phyloP scores from a whole-genome alignment of 2,797 vertebrate species.

The Coccyzus lansbergi region DNA sequence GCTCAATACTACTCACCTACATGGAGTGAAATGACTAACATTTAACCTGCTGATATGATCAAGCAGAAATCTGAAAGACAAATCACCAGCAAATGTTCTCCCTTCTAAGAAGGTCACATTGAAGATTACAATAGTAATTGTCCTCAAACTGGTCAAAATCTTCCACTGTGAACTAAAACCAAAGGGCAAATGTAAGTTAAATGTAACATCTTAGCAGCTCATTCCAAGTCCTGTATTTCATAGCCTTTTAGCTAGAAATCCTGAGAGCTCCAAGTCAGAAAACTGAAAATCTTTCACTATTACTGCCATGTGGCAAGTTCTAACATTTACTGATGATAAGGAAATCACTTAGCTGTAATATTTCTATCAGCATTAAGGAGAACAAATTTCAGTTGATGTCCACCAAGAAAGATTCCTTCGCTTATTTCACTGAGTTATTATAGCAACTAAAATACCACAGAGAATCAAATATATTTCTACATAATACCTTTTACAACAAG shows the following conservation, averaged over 20 bases:
- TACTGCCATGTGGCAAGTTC: neutral
- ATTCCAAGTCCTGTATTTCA: neutral
- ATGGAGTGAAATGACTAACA: slow-evolving; percentile 42
- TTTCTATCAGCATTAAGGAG: neutral
- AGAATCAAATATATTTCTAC: neutral
- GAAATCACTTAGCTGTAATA: neutral
- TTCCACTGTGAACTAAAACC: neutral
- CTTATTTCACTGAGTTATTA: neutral
- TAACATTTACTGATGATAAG: neutral
- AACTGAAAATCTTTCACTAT: neutral
- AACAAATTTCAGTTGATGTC: accelerated
- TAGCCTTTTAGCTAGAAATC: neutral
- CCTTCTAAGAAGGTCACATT: neutral
- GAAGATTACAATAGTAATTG: neutral
- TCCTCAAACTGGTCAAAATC: neutral
- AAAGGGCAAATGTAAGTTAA: neutral
- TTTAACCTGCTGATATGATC: slow-evolving; percentile 27
- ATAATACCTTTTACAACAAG: neutral
- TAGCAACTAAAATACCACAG: neutral
- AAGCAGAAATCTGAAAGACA: slow-evolving; percentile 41
- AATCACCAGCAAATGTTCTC: neutral
- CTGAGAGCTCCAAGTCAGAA: neutral
- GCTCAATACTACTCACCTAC: neutral
- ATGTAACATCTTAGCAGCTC: neutral
- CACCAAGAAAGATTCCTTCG: neutral